phyloP scores from a whole-genome alignment of 2,797 vertebrate genomes.

The Tadarida brasiliensis region DNA sequence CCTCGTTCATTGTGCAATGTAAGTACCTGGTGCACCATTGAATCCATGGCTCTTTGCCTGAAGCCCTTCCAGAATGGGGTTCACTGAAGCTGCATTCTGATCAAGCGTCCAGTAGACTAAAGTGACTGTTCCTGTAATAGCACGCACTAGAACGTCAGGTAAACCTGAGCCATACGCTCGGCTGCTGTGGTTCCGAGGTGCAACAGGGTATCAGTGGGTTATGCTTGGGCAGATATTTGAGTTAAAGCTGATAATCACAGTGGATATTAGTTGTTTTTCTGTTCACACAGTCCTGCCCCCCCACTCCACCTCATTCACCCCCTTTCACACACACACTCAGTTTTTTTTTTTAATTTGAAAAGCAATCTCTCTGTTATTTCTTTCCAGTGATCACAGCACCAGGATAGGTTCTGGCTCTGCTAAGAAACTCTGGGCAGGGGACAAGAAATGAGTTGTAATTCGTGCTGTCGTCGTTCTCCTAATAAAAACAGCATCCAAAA shows the following conservation, averaged over 20 bases:
- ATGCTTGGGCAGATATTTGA: not conserved
- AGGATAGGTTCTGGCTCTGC: not conserved
- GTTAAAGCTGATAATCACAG: not conserved
- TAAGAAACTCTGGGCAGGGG: constrained; percentile 15
- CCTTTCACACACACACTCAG: not conserved
- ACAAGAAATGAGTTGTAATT: not conserved
- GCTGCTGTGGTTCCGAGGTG: fast-evolving
- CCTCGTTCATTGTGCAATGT: not conserved
- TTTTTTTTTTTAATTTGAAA: not conserved
- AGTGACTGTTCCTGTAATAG: not conserved
- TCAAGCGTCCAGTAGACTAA: not conserved
- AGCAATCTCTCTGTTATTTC: not conserved
- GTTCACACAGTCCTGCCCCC: not conserved
- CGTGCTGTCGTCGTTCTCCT: not conserved
- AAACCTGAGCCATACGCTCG: not conserved
- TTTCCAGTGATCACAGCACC: not conserved
- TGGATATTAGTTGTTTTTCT: not conserved
- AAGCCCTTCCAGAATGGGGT: not conserved
- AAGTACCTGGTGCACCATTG: not conserved
- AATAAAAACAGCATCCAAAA: constrained; percentile 15
- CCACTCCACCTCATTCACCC: too few species aligned
- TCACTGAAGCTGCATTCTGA: not conserved
- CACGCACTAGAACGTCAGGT: not conserved
- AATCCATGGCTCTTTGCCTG: not conserved
- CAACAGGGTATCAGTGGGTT: not conserved